phyloP scores from a whole-genome alignment of 1,140 invertebrate species.

The Lutraria rhynchaena region DNA sequence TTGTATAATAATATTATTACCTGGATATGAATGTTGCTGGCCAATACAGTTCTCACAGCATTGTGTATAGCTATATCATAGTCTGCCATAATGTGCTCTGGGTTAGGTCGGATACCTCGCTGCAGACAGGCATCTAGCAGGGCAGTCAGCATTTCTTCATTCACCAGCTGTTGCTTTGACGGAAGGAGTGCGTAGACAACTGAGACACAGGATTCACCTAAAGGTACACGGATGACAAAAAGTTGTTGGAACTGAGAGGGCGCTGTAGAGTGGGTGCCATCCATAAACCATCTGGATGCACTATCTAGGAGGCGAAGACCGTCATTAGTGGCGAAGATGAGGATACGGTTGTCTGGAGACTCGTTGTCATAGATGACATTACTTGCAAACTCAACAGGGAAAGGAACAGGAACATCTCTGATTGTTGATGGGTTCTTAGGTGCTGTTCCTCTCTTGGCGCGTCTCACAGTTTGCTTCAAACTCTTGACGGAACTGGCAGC shows the following conservation, averaged over 20 bases:
- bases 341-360: background rate
- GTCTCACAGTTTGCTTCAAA: conserved; percentile 17
- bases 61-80: conserved; percentile 26
- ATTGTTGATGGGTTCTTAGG: conserved; percentile 10
- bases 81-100: conserved; percentile 9
- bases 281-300: conserved; percentile 22
- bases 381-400: background rate
- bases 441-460: conserved; percentile 1
- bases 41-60: conserved; percentile 4
- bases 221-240: no score
- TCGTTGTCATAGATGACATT: conserved; percentile 20
- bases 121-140: no score
- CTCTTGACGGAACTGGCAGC: conserved; percentile 4
- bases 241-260: conserved; percentile 14
- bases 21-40: conserved; percentile 26
- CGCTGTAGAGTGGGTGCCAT: no score
- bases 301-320: conserved; percentile 11
- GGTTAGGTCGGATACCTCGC: conserved; percentile 18
- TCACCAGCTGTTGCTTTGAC: conserved; percentile 1
- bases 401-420: conserved; percentile 1
- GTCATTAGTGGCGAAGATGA: conserved; percentile 7
- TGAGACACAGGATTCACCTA: conserved; percentile 7
- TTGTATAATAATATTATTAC: background rate
- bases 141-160: conserved; percentile 4
- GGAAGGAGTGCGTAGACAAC: background rate